A percentile compares a stretch with the other conserved stretches of the same genome.
Evolutionary conservation across 1,140 invertebrate species (phyloP).

Genomic region (Anthonomus grandis): DNA sequence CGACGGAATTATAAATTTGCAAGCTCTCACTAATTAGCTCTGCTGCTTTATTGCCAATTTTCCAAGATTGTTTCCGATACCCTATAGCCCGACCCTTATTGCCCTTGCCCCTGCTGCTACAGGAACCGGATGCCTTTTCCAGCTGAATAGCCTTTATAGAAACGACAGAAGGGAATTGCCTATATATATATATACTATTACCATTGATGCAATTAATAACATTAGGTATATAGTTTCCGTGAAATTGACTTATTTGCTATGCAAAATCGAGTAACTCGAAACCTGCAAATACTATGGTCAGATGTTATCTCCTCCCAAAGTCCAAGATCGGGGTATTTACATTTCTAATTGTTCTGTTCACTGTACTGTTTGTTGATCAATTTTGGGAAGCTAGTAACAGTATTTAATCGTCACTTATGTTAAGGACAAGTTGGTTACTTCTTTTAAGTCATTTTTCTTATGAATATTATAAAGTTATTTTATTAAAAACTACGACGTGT

Average conservation of each 20-base stretch:
- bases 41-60: conserved; percentile 2
- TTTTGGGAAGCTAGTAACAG: too few relatives aligned
- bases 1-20: conserved; percentile 1
- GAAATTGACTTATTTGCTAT: not conserved
- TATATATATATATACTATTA: conserved; percentile 1
- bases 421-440: too few relatives aligned
- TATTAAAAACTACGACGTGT: too few relatives aligned
- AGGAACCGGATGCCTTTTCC: conserved; percentile 4
- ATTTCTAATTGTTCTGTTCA: too few relatives aligned
- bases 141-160: not conserved
- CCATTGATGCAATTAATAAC: conserved; percentile 7
- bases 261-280: not conserved
- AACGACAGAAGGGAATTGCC: conserved; percentile 1
- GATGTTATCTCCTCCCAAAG: too few relatives aligned
- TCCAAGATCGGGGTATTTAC: too few relatives aligned
- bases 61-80: conserved; percentile 6
- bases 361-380: too few relatives aligned
- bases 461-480: too few relatives aligned
- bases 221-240: conserved; percentile 1
- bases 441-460: too few relatives aligned
- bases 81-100: not conserved
- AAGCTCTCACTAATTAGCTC: conserved; percentile 1
- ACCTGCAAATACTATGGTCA: too few relatives aligned
- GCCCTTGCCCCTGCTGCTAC: too few relatives aligned
- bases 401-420: too few relatives aligned